Evolutionary conservation across 2,888 invertebrate genomes (phyloP).

Genomic region (Hermaeophaga mercurialis): DNA sequence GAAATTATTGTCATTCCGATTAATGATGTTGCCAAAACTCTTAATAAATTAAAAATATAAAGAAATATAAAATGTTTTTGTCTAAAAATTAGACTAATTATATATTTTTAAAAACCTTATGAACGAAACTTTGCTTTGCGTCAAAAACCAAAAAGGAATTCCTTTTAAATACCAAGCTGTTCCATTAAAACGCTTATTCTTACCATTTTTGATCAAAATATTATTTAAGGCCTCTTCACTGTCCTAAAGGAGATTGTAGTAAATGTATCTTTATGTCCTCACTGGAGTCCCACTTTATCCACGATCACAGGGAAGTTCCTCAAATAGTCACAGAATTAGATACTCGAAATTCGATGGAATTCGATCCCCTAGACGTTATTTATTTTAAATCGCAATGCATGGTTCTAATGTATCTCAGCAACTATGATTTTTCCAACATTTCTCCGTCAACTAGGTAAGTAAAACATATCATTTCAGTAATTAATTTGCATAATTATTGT

Average conservation of each 20-base stretch:
- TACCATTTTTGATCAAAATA: too few relatives aligned
- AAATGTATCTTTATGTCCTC: conserved; percentile 62
- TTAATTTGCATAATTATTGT: conserved; percentile 13
- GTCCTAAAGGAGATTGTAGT: conserved; percentile 61
- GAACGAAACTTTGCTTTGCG: too few relatives aligned
- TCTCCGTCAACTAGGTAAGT: conserved; percentile 31
- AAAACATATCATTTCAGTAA: conserved; percentile 6
- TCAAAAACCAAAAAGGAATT: too few relatives aligned
- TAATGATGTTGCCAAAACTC: too few relatives aligned
- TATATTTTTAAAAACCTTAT: too few relatives aligned
- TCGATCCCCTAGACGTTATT: conserved; percentile 47
- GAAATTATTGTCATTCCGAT: too few relatives aligned
- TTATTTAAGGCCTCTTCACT: conserved; percentile 58
- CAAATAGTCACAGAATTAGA: conserved; percentile 47
- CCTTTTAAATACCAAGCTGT: too few relatives aligned
- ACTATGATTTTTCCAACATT: conserved; percentile 35
- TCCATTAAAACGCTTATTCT: too few relatives aligned
- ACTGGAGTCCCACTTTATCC: conserved; percentile 61
- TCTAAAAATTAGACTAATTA: too few relatives aligned
- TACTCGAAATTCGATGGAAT: conserved; percentile 48
- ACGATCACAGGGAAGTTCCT: conserved; percentile 59
- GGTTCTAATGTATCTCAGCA: conserved; percentile 40
- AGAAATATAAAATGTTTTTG: too few relatives aligned
- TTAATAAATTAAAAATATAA: too few relatives aligned
- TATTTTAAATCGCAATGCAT: conserved; percentile 47